These are phyloP conservation scores for Monoplex corrugatus DNA, from an alignment of 2,888 invertebrate genomes.

Conservation along the genomic window DNA sequence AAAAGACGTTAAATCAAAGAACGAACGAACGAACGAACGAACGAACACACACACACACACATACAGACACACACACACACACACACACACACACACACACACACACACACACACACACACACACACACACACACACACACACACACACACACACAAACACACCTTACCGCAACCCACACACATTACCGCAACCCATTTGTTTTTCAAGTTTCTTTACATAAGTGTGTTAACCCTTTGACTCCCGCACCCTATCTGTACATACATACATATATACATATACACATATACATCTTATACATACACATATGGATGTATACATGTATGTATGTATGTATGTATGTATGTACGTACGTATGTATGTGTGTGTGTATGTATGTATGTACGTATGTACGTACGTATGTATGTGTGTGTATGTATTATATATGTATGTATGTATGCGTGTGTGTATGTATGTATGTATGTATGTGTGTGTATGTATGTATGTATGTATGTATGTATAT, in stretches of 20 bases:
- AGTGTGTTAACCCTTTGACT: no score
- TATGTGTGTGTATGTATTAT: not conserved
- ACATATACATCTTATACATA: no score
- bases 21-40: no score
- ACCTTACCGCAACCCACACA: not conserved
- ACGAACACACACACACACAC: not conserved
- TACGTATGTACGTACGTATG: no score
- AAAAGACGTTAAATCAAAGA: no score
- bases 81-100: constrained; percentile 23
- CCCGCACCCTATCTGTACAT: no score
- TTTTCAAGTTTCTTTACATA: no score
- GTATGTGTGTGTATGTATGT: not conserved
- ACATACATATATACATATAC: no score
- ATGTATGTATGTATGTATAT: not conserved
- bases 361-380: not conserved
- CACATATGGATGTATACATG: no score
- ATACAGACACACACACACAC: not conserved
- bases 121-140: not conserved
- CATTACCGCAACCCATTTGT: not conserved
- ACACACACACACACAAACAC: not conserved
- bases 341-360: not conserved
- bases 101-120: constrained; percentile 32
- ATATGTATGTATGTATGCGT: not conserved
- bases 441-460: not conserved
- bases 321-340: constrained; percentile 13